Evolutionary conservation across 1,140 invertebrate genomes (phyloP).

Genomic region (Sarcophaga bullata): DNA sequence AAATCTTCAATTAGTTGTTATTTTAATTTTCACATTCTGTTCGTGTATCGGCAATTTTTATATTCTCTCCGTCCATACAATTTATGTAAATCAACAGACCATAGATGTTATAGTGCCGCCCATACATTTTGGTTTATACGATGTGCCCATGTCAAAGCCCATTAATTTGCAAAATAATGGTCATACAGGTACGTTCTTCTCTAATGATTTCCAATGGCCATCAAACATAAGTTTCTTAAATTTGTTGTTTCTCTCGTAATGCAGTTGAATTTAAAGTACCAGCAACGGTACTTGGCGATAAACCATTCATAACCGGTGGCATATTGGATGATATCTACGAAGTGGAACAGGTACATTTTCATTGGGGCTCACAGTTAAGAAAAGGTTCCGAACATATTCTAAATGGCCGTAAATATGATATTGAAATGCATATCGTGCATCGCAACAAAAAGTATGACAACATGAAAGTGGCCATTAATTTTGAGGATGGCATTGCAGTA

Average conservation of each 20-base stretch:
- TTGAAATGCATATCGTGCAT: slow-evolving; percentile 89
- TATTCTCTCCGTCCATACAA: no score
- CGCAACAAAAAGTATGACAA: slow-evolving; percentile 77
- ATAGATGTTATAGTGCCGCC: slow-evolving; percentile 41
- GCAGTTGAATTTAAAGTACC: slow-evolving; percentile 49
- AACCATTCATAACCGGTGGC: slow-evolving; percentile 48
- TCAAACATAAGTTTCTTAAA: not conserved
- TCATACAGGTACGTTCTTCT: slow-evolving; percentile 42
- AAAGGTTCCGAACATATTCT: slow-evolving; percentile 68
- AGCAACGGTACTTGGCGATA: slow-evolving; percentile 40
- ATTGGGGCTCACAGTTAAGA: slow-evolving; percentile 67
- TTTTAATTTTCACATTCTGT: not conserved
- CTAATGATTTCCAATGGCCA: not conserved
- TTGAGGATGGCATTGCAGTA: slow-evolving; percentile 80
- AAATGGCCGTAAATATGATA: slow-evolving; percentile 70
- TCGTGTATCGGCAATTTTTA: no score
- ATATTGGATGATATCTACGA: slow-evolving; percentile 59
- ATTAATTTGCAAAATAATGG: slow-evolving; percentile 53
- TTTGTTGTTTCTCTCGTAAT: not conserved
- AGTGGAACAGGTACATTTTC: slow-evolving; percentile 68
- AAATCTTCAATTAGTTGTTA: not conserved
- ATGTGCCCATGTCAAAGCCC: slow-evolving; percentile 45
- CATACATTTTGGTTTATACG: slow-evolving; percentile 51
- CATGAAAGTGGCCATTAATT: slow-evolving; percentile 71
- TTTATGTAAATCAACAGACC: not conserved